Base-by-base conservation (phyloP, 2,888 invertebrate genomes). In the Cephalotes varians region DNA sequence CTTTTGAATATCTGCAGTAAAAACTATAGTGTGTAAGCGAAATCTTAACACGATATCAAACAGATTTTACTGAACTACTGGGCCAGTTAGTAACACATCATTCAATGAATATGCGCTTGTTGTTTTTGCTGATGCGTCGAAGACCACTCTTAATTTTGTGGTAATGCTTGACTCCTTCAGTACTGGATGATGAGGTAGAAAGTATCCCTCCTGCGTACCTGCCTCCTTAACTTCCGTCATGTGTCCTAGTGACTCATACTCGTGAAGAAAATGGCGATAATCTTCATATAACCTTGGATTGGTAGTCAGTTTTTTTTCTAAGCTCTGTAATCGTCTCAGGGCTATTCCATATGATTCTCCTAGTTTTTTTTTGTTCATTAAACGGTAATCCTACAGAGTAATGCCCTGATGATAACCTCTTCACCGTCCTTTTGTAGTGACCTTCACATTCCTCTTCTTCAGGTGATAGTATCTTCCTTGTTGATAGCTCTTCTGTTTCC, bases 361-460 rank as follows among this genome's bases (percentile, higher is more conserved):
- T 10, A 60, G 34, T 15, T 56, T 28, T 1, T 12, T 28, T 60
- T 2, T 49, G n/a, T 1, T 60, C 2, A 1, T 60, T 62, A 4
- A 74, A 74, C 15, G 62, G 74, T 15, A 74, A 34, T 31, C 21
- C 0, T 34, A 74, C 49, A 3, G n/a, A 10, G 2, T 49, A 74
- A 1, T 15, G 28, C 0, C 47, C 60, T 1, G 73, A 44, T 1
- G 28, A 7, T 21, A 34, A 12, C 12, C 62, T 60, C 34, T 31
- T n/a, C 0, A 25, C 2, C 2, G 44, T 28, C 0, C 15, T 2
- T 9, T 25, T n/a, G n/a, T 49, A 74, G 2, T 62, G 62, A 1
- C 40, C 0, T 18, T 73, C 58, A 12, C 34, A 60, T 34, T 34
- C 5, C 12, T 47, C 18, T 12, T 73, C 60, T 18, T 40, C 28